Evolutionary conservation across 2,888 invertebrate genomes (phyloP).

Genomic region (Melinaea menophilus): DNA sequence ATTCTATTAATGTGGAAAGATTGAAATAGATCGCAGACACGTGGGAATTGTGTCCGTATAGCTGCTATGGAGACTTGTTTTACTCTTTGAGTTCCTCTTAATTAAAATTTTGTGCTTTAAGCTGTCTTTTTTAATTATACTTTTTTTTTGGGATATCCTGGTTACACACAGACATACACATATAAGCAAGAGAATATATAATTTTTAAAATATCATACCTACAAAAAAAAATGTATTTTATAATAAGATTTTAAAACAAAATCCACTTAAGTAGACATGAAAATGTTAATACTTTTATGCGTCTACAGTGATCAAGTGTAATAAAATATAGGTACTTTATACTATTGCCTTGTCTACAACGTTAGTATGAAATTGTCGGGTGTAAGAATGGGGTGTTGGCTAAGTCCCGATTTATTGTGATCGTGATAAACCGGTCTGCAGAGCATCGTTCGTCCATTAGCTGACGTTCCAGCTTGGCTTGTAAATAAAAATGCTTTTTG

Average conservation of each 20-base stretch:
- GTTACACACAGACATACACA: too few relatives aligned
- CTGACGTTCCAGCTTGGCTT: conserved; percentile 44
- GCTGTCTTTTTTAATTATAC: not conserved
- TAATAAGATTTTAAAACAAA: too few relatives aligned
- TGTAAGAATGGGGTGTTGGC: conserved; percentile 51
- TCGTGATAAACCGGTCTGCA: conserved; percentile 61
- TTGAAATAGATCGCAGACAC: conserved; percentile 46
- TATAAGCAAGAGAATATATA: too few relatives aligned
- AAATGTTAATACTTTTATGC: too few relatives aligned
- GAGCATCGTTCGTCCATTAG: conserved; percentile 61
- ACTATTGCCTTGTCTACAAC: conserved; percentile 22
- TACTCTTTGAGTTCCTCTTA: conserved; percentile 21
- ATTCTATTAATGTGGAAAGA: conserved; percentile 65
- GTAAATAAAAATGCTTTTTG: conserved; percentile 47
- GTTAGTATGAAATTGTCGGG: conserved; percentile 39
- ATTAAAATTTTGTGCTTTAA: conserved; percentile 22
- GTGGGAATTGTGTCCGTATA: conserved; percentile 28
- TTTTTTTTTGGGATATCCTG: not conserved
- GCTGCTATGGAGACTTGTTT: conserved; percentile 27
- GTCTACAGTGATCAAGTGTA: too few relatives aligned
- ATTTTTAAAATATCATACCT: too few relatives aligned
- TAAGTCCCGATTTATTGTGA: conserved; percentile 62
- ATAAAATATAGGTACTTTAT: too few relatives aligned
- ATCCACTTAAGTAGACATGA: too few relatives aligned
- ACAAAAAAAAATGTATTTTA: too few relatives aligned